Conservation (phyloP, 1,140 invertebrate genomes). For the Zaprionus inermis region DNA sequence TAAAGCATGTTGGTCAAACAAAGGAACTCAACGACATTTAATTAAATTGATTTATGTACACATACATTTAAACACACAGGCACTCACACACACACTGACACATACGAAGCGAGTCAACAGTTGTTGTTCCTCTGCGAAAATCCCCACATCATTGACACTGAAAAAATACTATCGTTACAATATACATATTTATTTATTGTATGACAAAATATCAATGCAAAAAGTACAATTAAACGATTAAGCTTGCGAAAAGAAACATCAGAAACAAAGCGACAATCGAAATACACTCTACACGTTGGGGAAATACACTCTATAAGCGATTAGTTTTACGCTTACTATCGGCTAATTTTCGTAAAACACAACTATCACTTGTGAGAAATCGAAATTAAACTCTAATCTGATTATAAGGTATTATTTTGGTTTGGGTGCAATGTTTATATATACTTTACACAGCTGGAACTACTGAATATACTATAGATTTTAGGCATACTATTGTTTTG, state of each 20-base stretch:
- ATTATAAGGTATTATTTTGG: too few relatives aligned
- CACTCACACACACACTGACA: neutral
- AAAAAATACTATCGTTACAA: constrained; percentile 40
- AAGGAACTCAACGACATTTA: constrained; percentile 57
- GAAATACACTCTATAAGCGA: neutral
- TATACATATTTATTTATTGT: constrained; percentile 44
- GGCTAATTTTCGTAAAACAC: neutral
- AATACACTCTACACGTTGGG: constrained; percentile 1
- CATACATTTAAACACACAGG: neutral
- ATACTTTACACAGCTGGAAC: too few relatives aligned
- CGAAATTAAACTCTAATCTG: too few relatives aligned
- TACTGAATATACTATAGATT: neutral
- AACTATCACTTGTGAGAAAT: neutral
- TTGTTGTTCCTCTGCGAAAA: constrained; percentile 26
- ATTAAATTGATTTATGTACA: constrained; percentile 73
- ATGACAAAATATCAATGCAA: constrained; percentile 17
- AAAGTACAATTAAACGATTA: neutral
- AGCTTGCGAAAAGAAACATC: neutral
- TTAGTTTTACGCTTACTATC: neutral
- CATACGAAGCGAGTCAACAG: neutral
- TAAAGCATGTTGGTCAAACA: neutral
- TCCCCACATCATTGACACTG: constrained; percentile 31
- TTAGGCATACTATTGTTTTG: neutral
- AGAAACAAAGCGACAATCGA: neutral
- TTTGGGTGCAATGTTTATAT: too few relatives aligned